Conservation (phyloP, 2,113 vertebrate genomes). For the Cyprinus carpio region DNA sequence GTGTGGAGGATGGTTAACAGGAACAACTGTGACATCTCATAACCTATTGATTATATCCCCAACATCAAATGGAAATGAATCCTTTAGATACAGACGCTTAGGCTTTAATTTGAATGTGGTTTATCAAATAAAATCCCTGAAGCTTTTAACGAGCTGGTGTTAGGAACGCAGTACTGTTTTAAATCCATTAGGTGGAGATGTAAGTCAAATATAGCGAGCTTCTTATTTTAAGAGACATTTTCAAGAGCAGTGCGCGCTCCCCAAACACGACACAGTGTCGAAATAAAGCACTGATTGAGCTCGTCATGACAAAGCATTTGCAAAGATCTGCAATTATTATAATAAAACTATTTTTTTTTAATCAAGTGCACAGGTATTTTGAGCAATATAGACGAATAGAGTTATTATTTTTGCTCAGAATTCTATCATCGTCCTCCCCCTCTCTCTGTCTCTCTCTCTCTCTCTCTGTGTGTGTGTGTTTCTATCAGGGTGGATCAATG, state of each 20-base stretch:
- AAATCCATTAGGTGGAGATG: conserved; percentile 37
- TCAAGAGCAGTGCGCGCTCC: neutral
- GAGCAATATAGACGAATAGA: neutral
- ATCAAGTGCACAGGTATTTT: neutral
- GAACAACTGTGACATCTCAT: neutral
- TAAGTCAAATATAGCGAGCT: neutral
- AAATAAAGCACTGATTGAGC: neutral
- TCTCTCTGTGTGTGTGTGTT: neutral
- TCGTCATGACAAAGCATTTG: neutral
- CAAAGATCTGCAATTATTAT: neutral
- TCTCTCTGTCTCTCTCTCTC: neutral
- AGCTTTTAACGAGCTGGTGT: neutral
- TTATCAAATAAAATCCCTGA: neutral
- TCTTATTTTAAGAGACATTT: conserved; percentile 1
- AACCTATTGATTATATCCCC: too few relatives aligned
- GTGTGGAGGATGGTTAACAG: neutral
- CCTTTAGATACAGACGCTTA: neutral
- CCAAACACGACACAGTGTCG: neutral
- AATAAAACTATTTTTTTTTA: neutral
- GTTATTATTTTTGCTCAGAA: neutral
- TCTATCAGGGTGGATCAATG: conserved; percentile 51
- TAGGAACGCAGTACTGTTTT: neutral
- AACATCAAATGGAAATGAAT: neutral
- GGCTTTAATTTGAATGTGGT: neutral
- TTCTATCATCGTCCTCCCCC: neutral